Evolutionary conservation across 2,888 invertebrate species (phyloP), one percentile per base, ranked within the genome.

Genomic region (Platerodrilus igneus): DNA sequence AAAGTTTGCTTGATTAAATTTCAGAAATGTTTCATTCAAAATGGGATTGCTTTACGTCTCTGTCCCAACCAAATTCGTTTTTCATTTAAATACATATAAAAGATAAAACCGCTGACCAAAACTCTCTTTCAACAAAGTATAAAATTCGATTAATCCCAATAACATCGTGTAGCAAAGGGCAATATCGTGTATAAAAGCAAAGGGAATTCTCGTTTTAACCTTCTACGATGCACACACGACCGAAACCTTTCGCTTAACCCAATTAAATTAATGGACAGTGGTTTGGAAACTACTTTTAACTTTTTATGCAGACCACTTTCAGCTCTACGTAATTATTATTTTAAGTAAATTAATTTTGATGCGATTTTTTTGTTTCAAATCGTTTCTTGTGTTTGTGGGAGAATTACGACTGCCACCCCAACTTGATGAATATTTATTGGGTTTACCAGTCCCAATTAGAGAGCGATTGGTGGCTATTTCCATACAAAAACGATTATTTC

Each of bases 401-500:
- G 17, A 25, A 10, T 18, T 6, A 27, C 14, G 33, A 14, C 14
- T 25, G 32, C 32, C 39, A 34, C 22, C 28, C 37, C 18, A 25
- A 28, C 50, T 49, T 58, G 56, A 62, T 62, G 62, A 63, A 63
- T 63, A 63, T 64, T 64, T 63, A 64, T 63, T 58, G 60, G 57
- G 45, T 60, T 60, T 56, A 58, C 59, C 56, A 51, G 57, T 53
- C 56, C 58, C 62, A 64, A 63, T 64, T 63, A 61, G 59, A 57
- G 54, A 55, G 53, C 58, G 57, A 62, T 62, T 56, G 56, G 51
- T 41, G 49, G 47, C 51, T 47, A 62, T 62, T 64, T 60, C 56
- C 62, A 62, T 62, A 56, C 53, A 57, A 61, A 64, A 61, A 58
- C 61, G 60, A 64, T 64, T 64, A 63, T 45, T 60, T 58, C 59